These are phyloP conservation scores for Harmothoe impar DNA, from an alignment of 2,888 invertebrate genomes.

Conservation along the genomic window DNA sequence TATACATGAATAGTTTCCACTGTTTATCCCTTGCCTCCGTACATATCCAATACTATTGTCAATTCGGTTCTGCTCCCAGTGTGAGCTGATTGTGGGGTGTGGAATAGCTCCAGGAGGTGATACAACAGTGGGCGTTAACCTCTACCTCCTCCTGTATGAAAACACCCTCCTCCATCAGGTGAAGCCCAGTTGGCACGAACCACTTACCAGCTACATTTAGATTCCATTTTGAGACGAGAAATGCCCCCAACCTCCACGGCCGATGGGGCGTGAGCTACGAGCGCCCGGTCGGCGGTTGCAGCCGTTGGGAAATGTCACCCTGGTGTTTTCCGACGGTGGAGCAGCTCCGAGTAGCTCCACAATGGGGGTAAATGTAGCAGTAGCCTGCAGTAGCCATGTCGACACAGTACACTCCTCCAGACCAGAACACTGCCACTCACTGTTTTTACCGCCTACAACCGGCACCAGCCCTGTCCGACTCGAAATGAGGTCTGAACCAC, in stretches of 20 bases:
- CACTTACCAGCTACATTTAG: conserved; percentile 39
- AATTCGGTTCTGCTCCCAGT: no score
- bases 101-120: no score
- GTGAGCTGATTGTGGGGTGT: no score
- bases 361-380: conserved; percentile 20
- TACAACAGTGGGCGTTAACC: no score
- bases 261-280: neutral
- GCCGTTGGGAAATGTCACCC: conserved; percentile 27
- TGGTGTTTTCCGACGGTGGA: neutral
- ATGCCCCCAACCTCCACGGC: neutral
- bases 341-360: neutral
- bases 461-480: neutral
- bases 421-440: neutral
- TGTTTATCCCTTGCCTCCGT: no score
- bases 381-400: neutral
- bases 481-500: conserved; percentile 44
- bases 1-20: no score
- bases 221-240: neutral
- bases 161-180: conserved; percentile 24
- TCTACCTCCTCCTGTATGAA: neutral
- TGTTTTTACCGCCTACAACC: neutral
- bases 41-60: no score
- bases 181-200: neutral
- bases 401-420: neutral
- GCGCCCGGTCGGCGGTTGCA: neutral